Conservation (phyloP, 37 sponge, comb jelly and placozoan genomes). For the Spongilla lacustris region DNA sequence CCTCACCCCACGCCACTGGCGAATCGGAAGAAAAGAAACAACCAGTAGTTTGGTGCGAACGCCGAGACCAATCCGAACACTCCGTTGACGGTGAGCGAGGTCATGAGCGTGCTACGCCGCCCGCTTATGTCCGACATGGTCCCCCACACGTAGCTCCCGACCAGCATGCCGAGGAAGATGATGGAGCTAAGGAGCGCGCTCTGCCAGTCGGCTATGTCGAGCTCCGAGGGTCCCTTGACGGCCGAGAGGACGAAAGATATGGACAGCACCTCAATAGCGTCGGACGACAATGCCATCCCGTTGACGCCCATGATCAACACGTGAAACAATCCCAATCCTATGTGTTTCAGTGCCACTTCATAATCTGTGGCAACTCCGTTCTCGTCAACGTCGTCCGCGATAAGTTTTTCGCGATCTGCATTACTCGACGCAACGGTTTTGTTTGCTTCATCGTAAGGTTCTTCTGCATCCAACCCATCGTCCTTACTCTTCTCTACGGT, state of each 20-base stretch:
- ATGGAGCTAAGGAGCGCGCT: slow-evolving; percentile 48
- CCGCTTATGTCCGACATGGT: slow-evolving; percentile 63
- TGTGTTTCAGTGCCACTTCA: slow-evolving; percentile 54
- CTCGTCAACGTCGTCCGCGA: slow-evolving; percentile 24
- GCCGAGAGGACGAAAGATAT: slow-evolving; percentile 57
- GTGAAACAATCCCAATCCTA: slow-evolving; percentile 74
- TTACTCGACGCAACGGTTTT: neutral
- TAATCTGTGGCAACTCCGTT: slow-evolving; percentile 54
- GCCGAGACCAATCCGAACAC: slow-evolving; percentile 60
- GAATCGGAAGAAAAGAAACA: slow-evolving; percentile 56
- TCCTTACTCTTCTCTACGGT: neutral
- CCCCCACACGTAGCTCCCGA: slow-evolving; percentile 78
- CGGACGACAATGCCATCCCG: slow-evolving; percentile 72
- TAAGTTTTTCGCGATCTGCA: neutral
- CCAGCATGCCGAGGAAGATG: slow-evolving; percentile 76
- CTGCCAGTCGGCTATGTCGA: slow-evolving; percentile 15
- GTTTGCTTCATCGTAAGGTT: neutral
- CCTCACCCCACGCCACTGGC: slow-evolving; percentile 81
- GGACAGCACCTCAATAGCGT: slow-evolving; percentile 69
- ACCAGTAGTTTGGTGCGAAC: slow-evolving; percentile 44
- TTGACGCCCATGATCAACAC: slow-evolving; percentile 37
- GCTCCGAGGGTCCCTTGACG: slow-evolving; percentile 15
- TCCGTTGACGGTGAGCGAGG: slow-evolving; percentile 59
- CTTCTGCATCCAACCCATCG: neutral
- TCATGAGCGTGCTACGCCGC: slow-evolving; percentile 41